A percentile compares a stretch with the other conserved stretches of the same genome.
phyloP scores from a whole-genome alignment of 2,888 invertebrate genomes.

The Empis livida region DNA sequence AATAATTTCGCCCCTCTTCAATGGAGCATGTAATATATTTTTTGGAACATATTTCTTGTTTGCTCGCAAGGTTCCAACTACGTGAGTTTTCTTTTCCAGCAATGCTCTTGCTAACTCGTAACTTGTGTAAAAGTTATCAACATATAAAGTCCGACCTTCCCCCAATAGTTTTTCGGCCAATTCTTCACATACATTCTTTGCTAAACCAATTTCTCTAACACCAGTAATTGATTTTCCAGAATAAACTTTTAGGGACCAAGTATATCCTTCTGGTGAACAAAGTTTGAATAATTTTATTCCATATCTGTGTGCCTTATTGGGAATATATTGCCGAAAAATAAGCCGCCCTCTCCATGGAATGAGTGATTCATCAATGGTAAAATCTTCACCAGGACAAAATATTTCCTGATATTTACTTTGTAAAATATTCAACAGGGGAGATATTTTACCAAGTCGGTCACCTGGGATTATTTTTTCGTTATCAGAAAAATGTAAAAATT shows the following conservation, averaged over 20 bases:
- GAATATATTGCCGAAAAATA: constrained; percentile 12
- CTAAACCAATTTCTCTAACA: constrained; percentile 8
- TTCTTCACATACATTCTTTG: constrained; percentile 6
- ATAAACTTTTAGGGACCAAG: constrained; percentile 2
- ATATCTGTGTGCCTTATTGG: constrained; percentile 11
- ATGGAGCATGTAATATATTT: constrained; percentile 8
- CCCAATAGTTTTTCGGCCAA: neutral
- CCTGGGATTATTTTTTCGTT: constrained; percentile 5
- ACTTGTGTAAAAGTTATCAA: neutral
- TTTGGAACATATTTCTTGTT: constrained; percentile 7
- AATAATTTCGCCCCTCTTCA: constrained; percentile 15
- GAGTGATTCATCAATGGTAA: constrained; percentile 11
- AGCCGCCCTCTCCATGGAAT: constrained; percentile 12
- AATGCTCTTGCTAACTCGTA: constrained; percentile 3
- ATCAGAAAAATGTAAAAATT: constrained; percentile 8
- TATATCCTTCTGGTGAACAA: constrained; percentile 8
- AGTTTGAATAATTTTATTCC: constrained; percentile 9
- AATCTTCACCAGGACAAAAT: constrained; percentile 5
- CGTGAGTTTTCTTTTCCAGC: constrained; percentile 1
- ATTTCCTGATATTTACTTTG: constrained; percentile 9
- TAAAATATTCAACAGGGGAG: constrained; percentile 6
- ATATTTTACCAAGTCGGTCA: constrained; percentile 7
- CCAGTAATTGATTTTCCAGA: constrained; percentile 6
- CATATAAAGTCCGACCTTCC: constrained; percentile 3
- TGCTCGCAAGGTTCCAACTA: constrained; percentile 9